A percentile compares a stretch with the other conserved stretches of the same genome.
phyloP scores from a whole-genome alignment of 2,113 vertebrate species.

The Carassius auratus region DNA sequence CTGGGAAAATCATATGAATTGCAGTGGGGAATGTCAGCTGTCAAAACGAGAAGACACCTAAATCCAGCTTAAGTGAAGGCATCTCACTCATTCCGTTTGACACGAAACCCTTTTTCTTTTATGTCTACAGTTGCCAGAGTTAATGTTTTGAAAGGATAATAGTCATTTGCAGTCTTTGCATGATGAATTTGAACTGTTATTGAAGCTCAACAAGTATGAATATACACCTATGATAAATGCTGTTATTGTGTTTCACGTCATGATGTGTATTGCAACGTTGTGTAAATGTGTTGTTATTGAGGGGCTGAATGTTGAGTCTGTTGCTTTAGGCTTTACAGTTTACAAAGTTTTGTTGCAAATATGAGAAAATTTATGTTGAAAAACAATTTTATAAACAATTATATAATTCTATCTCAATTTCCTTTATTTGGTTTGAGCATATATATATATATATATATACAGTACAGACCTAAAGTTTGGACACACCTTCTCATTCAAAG shows the following conservation, averaged over 20 bases:
- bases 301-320: not conserved
- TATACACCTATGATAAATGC: not conserved
- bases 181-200: slow-evolving; percentile 1
- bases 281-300: not conserved
- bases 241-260: slow-evolving; percentile 2
- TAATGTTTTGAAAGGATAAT: slow-evolving; percentile 15
- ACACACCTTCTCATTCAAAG: too few relatives aligned
- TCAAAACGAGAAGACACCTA: slow-evolving; percentile 59
- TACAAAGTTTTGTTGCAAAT: not conserved
- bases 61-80: slow-evolving; percentile 1
- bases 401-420: too few relatives aligned
- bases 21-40: slow-evolving; percentile 56
- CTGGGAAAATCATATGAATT: slow-evolving; percentile 64
- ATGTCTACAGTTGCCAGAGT: not conserved
- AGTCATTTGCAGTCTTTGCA: not conserved
- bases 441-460: too few relatives aligned
- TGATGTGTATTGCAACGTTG: not conserved
- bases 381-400: too few relatives aligned
- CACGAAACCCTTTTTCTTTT: slow-evolving; percentile 35
- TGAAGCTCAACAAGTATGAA: slow-evolving; percentile 7
- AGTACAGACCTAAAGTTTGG: too few relatives aligned
- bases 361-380: too few relatives aligned
- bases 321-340: not conserved
- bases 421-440: too few relatives aligned
- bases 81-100: slow-evolving; percentile 43